Evolutionary conservation across 2,113 vertebrate species (phyloP), one percentile per base, ranked within the genome.

Genomic region (Solenodon paradoxus): DNA sequence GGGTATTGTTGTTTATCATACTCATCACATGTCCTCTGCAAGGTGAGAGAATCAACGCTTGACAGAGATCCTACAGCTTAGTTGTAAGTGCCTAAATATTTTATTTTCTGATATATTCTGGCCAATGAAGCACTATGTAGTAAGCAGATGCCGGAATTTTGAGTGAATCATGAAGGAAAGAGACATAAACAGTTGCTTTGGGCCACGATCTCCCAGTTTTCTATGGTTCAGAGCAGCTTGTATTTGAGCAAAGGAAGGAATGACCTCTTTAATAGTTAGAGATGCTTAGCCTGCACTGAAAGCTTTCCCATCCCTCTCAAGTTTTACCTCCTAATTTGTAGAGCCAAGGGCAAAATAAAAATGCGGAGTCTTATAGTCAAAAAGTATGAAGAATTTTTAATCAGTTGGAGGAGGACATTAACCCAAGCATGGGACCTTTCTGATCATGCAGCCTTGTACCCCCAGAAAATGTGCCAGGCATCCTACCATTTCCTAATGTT

Each of bases 1-100:
- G 55, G 35, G 20, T 87, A 49, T 40, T 93, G 68, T 84, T 84
- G 94, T 92, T 95, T 89, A 95, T 66, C 83, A 45, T 85, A 89
- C 86, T 47, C 45, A 74, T 92, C 51, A 69, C 69, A 28, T 0
- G 16, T 5, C 15, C 59, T 57, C 16, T 77, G 49, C 82, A 83
- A 4, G 42, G 78, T 89, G 69, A 83, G 16, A 86, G 55, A 59
- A 57, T 78, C 72, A 53, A 11, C 17, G 38, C 84, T 55, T 45
- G 45, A 28, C 57, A 71, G 30, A 69, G 19, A 38, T 26, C 19
- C 6, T 28, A 15, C 2, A 32, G 12, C 66, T 92, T 30, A n/a
- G 42, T 77, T 85, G 11, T 42, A 78, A 90, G 6, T 64, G 20
- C 35, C 45, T 63, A 35, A 71, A 66, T 68, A 55, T 49, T 28